Percentiles rank a stretch among this genome's conserved stretches.
Conservation (phyloP, 1,140 invertebrate species). For the Drosophila burlai region DNA sequence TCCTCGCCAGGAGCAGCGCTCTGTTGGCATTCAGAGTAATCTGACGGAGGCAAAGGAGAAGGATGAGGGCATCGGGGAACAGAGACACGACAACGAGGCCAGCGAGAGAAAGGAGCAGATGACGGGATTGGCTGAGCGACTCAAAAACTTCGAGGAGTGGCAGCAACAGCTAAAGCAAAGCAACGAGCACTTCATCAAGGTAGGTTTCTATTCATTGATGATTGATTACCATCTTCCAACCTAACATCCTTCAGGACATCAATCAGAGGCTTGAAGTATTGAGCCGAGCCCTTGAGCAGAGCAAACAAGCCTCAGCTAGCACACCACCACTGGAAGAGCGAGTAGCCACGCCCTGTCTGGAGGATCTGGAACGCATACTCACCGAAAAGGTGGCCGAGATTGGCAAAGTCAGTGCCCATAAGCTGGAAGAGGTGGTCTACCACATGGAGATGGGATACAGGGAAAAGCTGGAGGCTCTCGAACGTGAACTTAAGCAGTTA, state of each 20-base stretch:
- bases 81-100: slow-evolving; percentile 30
- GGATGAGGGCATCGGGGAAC: slow-evolving; percentile 54
- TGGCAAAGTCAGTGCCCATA: slow-evolving; percentile 64
- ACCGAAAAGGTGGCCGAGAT: slow-evolving; percentile 75
- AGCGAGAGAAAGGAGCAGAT: slow-evolving; percentile 64
- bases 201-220: background rate
- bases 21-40: slow-evolving; percentile 77
- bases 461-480: slow-evolving; percentile 69
- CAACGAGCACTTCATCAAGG: slow-evolving; percentile 68
- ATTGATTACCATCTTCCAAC: background rate
- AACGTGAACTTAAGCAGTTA: slow-evolving; percentile 61
- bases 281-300: slow-evolving; percentile 53
- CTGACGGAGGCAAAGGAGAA: slow-evolving; percentile 72
- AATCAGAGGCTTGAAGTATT: slow-evolving; percentile 67
- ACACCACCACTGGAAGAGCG: slow-evolving; percentile 19
- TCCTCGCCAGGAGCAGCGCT: slow-evolving; percentile 54
- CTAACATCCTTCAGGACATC: slow-evolving; percentile 40
- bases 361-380: slow-evolving; percentile 74
- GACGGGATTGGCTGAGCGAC: slow-evolving; percentile 56
- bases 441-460: slow-evolving; percentile 73
- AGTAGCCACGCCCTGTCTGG: slow-evolving; percentile 55
- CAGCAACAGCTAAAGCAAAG: slow-evolving; percentile 62
- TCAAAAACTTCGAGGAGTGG: slow-evolving; percentile 69
- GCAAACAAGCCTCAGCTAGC: slow-evolving; percentile 29
- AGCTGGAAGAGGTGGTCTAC: slow-evolving; percentile 70